Evolutionary conservation across 37 sponge, comb jelly and placozoan species (phyloP), one percentile per base, ranked within the genome.

Genomic region (Geodia barretti): DNA sequence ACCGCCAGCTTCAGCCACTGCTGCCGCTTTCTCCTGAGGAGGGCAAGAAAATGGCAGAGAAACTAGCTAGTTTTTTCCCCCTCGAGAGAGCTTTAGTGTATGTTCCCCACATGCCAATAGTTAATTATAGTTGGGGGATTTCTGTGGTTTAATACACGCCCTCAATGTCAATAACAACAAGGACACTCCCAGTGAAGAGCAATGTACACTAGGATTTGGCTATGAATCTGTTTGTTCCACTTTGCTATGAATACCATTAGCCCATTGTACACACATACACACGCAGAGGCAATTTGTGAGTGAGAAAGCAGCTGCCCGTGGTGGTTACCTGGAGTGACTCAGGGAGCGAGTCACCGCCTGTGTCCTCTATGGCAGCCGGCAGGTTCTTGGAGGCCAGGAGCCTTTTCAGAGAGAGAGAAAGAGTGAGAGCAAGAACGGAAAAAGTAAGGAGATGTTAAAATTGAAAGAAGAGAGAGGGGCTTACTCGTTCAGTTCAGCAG

Each of bases 341-440:
- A 0, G 98, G 98, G 17, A 95, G 74, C 33, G 84, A 83, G 61
- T 87, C 78, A 36, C 93, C 98, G 39, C 86, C 70, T 2, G 84
- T 88, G 64, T 97, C 98, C 75, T 97, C 98, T 28, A 97, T 80
- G 67, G 93, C 93, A 24, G 98, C 98, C 9, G 98, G 98, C 28
- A 97, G 83, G 72, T 97, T 97, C 85, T 87, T 83, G n/a, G 77
- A 81, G 29, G 93, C 83, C 26, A 97, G 64, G 28, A 85, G 31
- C 30, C 93, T 97, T 71, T 14, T 33, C 39, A n/a, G 69, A 19
- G 30, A 26, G 29, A 7, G 19, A 2, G 76, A 7, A 28, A 9
- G 47, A 43, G 26, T 36, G 74, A 25, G 74, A 25, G n/a, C 3
- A 7, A 9, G 74, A 25, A 28, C 8, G 36, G 71, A 36, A 14